A percentile compares a stretch with the other conserved stretches of the same genome.
Conservation (phyloP, 2,113 vertebrate genomes). For the Oncorhynchus keta region DNA sequence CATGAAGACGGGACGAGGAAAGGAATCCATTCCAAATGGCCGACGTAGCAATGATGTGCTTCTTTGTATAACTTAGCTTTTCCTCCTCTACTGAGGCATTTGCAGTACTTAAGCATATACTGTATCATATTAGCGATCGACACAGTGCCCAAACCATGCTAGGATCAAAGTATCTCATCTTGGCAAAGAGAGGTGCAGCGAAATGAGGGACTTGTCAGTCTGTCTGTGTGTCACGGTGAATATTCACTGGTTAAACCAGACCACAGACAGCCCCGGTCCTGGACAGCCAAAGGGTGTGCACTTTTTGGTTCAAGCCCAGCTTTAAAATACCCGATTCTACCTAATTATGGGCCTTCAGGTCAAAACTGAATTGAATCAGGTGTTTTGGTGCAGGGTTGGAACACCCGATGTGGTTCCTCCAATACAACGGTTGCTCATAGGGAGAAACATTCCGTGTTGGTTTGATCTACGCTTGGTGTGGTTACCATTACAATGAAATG, state of each 20-base stretch:
- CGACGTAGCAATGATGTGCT: not conserved
- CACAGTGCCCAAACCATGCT: not conserved
- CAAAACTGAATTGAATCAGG: too few species aligned
- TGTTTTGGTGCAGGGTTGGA: too few species aligned
- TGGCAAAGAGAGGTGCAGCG: slow-evolving; percentile 30
- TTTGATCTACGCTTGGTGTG: slow-evolving; percentile 45
- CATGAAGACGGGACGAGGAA: not conserved
- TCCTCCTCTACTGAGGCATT: not conserved
- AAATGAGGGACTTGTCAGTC: slow-evolving; percentile 26
- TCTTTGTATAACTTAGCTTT: not conserved
- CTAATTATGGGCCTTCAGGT: too few species aligned
- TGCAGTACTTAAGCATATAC: too few species aligned
- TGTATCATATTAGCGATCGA: not conserved
- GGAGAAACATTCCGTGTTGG: slow-evolving; percentile 43
- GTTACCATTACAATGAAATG: slow-evolving; percentile 40
- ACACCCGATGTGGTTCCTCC: too few species aligned
- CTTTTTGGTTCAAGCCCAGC: slow-evolving; percentile 21
- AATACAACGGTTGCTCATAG: too few species aligned
- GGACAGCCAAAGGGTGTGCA: slow-evolving; percentile 9
- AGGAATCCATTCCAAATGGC: not conserved
- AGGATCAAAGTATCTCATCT: slow-evolving; percentile 19
- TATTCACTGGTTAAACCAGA: not conserved
- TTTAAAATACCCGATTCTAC: slow-evolving; percentile 18
- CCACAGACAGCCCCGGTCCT: too few species aligned
- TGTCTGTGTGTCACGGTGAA: not conserved